A percentile compares a stretch with the other conserved stretches of the same genome.
These are phyloP conservation scores for Coleophora flavipennella DNA, from an alignment of 2,888 invertebrate species.

Conservation along the genomic window DNA sequence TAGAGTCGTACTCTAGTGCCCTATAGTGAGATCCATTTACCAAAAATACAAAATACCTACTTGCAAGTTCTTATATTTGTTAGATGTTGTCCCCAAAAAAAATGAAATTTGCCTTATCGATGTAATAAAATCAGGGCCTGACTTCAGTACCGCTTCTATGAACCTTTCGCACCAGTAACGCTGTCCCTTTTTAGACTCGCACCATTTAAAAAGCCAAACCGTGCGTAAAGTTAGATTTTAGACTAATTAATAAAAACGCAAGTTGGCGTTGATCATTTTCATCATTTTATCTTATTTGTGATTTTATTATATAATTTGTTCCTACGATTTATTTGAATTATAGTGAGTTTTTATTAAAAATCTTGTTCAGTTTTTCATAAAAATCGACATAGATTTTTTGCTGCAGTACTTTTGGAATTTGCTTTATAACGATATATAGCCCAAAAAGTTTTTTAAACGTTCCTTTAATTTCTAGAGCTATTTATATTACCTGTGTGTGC, in stretches of 20 bases:
- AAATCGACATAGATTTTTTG: constrained; percentile 66
- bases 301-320: constrained; percentile 63
- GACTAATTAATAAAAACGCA: constrained; percentile 52
- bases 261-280: constrained; percentile 60
- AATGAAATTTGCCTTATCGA: background rate
- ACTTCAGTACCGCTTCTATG: constrained; percentile 31
- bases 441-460: constrained; percentile 33
- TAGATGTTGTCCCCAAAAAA: background rate
- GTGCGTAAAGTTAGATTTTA: constrained; percentile 60
- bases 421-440: constrained; percentile 25
- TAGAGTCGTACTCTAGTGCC: background rate
- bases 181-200: constrained; percentile 60
- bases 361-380: constrained; percentile 68
- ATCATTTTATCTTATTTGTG: constrained; percentile 60
- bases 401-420: constrained; percentile 38
- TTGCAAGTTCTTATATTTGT: background rate
- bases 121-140: background rate
- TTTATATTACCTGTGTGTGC: constrained; percentile 22
- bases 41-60: background rate
- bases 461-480: constrained; percentile 36
- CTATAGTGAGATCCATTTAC: no score
- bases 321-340: constrained; percentile 59
- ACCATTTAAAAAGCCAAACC: constrained; percentile 64
- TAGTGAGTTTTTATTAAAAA: constrained; percentile 46
- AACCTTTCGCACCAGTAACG: constrained; percentile 39